Evolutionary conservation across 37 sponge, comb jelly and placozoan species (phyloP).

Genomic region (Aphrocallistes beatrix): DNA sequence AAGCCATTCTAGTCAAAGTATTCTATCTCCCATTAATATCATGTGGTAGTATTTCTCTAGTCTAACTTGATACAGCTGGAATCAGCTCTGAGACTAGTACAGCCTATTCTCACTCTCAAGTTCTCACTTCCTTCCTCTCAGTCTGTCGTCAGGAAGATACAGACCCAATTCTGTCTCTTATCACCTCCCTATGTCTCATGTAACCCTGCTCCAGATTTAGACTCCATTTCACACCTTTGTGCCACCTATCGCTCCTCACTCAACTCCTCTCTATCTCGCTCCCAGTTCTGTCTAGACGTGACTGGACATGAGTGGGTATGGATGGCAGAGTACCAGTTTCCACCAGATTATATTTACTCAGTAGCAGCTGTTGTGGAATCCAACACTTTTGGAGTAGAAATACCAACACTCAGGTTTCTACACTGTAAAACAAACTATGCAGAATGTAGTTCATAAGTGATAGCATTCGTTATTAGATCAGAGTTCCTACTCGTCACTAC

Average conservation of each 20-base stretch:
- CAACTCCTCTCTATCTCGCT: neutral
- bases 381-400: constrained; percentile 2
- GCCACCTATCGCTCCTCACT: neutral
- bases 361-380: neutral
- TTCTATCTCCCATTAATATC: too few relatives aligned
- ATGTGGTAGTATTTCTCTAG: too few relatives aligned
- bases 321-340: neutral
- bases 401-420: neutral
- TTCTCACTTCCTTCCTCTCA: neutral
- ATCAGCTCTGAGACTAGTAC: neutral
- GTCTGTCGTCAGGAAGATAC: neutral
- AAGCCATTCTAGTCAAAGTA: too few relatives aligned
- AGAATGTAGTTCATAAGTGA: neutral
- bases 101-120: neutral
- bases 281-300: neutral
- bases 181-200: neutral
- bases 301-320: neutral
- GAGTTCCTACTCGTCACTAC: neutral
- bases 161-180: neutral
- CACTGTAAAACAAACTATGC: neutral
- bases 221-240: neutral
- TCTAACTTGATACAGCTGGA: neutral
- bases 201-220: neutral
- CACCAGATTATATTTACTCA: neutral
- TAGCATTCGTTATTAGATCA: neutral